phyloP scores from a whole-genome alignment of 2,797 vertebrate genomes.

The Sciurus vulgaris region DNA sequence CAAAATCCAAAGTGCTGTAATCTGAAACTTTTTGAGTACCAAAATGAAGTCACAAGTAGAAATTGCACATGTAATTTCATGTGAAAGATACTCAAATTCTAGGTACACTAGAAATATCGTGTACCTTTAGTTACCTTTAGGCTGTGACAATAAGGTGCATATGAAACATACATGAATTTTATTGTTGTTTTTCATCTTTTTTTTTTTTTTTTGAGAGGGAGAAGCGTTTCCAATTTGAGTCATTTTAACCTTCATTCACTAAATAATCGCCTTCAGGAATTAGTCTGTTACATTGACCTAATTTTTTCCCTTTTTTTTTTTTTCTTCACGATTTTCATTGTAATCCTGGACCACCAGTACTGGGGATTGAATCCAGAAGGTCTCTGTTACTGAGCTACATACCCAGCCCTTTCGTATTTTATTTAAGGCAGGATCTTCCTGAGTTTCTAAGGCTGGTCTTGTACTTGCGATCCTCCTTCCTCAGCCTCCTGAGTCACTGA shows the following conservation, averaged over 20 bases:
- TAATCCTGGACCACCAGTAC: background rate
- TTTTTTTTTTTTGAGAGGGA: background rate
- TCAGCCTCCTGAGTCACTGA: too few relatives aligned
- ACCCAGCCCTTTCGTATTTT: too few relatives aligned
- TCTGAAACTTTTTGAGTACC: background rate
- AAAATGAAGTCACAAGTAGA: background rate
- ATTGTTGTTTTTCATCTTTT: background rate
- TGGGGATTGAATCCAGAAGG: too few relatives aligned
- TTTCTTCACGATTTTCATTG: too few relatives aligned
- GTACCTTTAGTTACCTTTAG: background rate
- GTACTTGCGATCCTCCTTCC: too few relatives aligned
- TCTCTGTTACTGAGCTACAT: too few relatives aligned
- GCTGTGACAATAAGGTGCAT: background rate
- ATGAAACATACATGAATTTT: background rate
- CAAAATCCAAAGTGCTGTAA: background rate
- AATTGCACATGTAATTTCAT: background rate
- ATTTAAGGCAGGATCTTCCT: too few relatives aligned
- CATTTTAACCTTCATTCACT: constrained; percentile 30
- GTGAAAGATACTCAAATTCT: background rate
- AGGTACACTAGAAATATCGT: background rate
- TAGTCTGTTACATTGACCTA: constrained; percentile 44
- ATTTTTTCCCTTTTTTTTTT: background rate
- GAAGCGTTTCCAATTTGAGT: background rate
- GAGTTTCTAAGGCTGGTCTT: too few relatives aligned
- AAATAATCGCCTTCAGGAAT: constrained; percentile 20